Base-by-base conservation (phyloP, 1,140 invertebrate genomes). In the Hesperophylax magnus region DNA sequence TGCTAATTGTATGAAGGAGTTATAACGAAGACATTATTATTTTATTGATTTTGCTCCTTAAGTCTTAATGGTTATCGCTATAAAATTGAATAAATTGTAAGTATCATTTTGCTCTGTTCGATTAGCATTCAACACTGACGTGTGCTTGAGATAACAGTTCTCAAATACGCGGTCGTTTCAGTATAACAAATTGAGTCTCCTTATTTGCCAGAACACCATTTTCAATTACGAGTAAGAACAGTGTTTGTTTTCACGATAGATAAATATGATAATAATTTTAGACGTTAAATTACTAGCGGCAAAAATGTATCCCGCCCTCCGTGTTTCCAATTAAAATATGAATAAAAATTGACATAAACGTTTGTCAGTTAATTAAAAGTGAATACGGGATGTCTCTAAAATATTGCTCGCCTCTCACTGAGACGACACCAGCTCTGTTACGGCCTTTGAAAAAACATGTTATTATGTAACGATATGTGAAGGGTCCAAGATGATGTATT, bases 331-430 rank as follows among this genome's bases (percentile, higher is more conserved):
- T 72, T 54, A 72, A 72, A 72, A 72, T 53, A 72, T 24, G 9
- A 54, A 72, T 72, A 72, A 72, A 72, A 72, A 72, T 53, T 15
- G 8, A 72, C 39, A 54, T 72, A 53, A 72, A 72, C 15, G 69
- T 22, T 72, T 72, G 34, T 72, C 20, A 27, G 20, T 54, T 72
- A 72, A 72, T 72, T 72, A 72, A 54, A 72, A 72, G 69, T 72
- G 22, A 53, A 72, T 72, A 72, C 69, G 17, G 31, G 52, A 69
- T 69, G 31, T 54, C 69, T 72, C 8, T 17, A 24, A 54, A 54
- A 72, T 47, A 69, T 52, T 47, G 15, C 9, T 47, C 18, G 18
- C 65, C 39, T 69, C n/a, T 34, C 31, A 20, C 15, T 47, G 31
- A 47, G 39, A 69, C 11, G 18, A 69, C 65, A 47, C 34, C 18